Evolutionary conservation across 2,797 vertebrate species (phyloP).

Genomic region (Salarias fasciatus): DNA sequence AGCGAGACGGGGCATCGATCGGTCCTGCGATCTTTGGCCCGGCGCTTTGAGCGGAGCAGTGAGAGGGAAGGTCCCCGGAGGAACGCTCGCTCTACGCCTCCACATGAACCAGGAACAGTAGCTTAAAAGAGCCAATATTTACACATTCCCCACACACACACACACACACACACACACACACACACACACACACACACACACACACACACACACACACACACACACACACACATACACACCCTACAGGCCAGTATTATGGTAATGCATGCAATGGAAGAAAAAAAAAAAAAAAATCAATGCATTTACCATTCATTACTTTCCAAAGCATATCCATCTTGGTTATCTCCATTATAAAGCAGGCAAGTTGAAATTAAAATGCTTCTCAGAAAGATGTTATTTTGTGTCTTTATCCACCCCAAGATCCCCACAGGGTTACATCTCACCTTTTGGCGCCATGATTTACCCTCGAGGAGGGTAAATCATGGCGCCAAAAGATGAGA

Average conservation of each 20-base stretch:
- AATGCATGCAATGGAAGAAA: constrained; percentile 32
- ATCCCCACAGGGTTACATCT: constrained; percentile 22
- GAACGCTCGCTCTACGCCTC: neutral
- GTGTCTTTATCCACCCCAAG: too few species aligned
- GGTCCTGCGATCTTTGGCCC: constrained; percentile 39
- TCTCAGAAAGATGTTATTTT: constrained; percentile 32
- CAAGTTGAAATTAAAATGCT: constrained; percentile 35
- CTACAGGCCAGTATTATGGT: constrained; percentile 33
- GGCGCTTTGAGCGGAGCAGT: constrained; percentile 30
- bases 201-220: too few species aligned
- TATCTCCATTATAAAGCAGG: constrained; percentile 30
- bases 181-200: too few species aligned
- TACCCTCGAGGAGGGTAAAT: constrained; percentile 6
- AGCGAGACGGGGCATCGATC: constrained; percentile 53
- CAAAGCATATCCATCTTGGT: constrained; percentile 39
- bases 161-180: too few species aligned
- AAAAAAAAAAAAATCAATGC: constrained; percentile 49
- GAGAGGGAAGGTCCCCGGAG: constrained; percentile 33
- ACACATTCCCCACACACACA: constrained; percentile 28
- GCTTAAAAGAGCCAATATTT: constrained; percentile 43
- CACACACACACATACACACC: too few species aligned
- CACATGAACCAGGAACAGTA: neutral
- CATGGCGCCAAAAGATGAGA: neutral
- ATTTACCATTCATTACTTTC: constrained; percentile 50
- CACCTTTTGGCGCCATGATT: too few species aligned